Evolutionary conservation across 2,888 invertebrate species (phyloP).

Genomic region (Salticus scenicus): DNA sequence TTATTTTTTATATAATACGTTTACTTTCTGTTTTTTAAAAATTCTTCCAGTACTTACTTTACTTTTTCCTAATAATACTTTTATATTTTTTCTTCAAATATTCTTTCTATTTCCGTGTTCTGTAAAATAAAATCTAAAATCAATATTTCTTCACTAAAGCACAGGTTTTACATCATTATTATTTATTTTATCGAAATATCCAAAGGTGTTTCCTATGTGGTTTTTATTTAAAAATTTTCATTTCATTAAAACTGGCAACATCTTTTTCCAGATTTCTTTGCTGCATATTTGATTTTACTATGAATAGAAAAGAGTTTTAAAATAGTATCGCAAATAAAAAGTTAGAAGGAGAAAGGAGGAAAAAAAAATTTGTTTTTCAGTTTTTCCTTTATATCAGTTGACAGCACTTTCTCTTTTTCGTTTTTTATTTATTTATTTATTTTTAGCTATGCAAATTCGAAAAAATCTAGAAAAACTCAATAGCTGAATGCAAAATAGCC

Average conservation of each 20-base stretch:
- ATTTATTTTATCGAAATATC: slow-evolving; percentile 50
- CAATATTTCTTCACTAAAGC: slow-evolving; percentile 23
- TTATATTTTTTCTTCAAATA: slow-evolving; percentile 12
- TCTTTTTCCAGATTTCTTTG: slow-evolving; percentile 21
- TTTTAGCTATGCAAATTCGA: slow-evolving; percentile 20
- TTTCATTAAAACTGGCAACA: slow-evolving; percentile 51
- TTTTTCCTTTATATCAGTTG: neutral
- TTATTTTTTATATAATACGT: slow-evolving; percentile 30
- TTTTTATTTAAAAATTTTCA: slow-evolving; percentile 23
- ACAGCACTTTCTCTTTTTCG: neutral
- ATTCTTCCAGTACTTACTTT: no score
- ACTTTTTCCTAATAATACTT: slow-evolving; percentile 23
- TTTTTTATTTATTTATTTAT: no score
- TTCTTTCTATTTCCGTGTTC: slow-evolving; percentile 3
- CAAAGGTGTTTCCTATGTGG: slow-evolving; percentile 17
- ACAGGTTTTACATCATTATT: slow-evolving; percentile 44
- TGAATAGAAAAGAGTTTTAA: slow-evolving; percentile 22
- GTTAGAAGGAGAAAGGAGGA: neutral
- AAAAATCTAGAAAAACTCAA: slow-evolving; percentile 36
- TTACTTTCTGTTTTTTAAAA: neutral
- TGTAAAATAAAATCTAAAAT: slow-evolving; percentile 37
- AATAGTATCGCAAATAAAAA: slow-evolving; percentile 7
- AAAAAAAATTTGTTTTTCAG: neutral
- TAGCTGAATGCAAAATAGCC: slow-evolving; percentile 45
- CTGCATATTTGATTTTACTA: slow-evolving; percentile 32